Evolutionary conservation across 2,888 invertebrate genomes (phyloP).

Genomic region (Synergus umbraculus): DNA sequence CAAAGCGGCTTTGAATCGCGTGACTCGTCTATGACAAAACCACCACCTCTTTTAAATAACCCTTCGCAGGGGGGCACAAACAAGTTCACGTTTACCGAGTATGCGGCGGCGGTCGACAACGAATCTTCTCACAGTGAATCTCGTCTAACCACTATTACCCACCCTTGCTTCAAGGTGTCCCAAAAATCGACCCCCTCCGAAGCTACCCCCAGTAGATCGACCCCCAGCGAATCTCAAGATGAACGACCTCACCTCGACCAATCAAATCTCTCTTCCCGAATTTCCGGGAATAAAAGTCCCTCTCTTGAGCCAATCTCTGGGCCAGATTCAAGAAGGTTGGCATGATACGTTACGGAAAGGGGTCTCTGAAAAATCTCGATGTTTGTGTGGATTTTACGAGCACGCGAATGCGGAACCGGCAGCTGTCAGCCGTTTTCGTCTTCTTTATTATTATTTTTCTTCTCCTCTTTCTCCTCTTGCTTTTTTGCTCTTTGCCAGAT

Average conservation of each 20-base stretch:
- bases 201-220: slow-evolving; percentile 52
- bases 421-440: slow-evolving; percentile 58
- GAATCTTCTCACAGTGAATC: slow-evolving; percentile 76
- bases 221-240: slow-evolving; percentile 60
- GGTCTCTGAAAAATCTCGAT: slow-evolving; percentile 43
- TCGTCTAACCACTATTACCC: slow-evolving; percentile 53
- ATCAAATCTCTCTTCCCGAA: slow-evolving; percentile 51
- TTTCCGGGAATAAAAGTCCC: slow-evolving; percentile 64
- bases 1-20: slow-evolving; percentile 16
- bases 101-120: slow-evolving; percentile 63
- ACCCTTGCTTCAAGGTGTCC: slow-evolving; percentile 49
- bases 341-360: slow-evolving; percentile 31
- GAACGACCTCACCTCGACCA: slow-evolving; percentile 52
- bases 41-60: slow-evolving; percentile 19
- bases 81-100: slow-evolving; percentile 53
- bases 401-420: slow-evolving; percentile 56
- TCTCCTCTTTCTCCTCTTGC: slow-evolving; percentile 50
- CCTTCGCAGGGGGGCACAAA: slow-evolving; percentile 56
- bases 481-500: slow-evolving; percentile 46
- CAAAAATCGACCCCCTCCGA: slow-evolving; percentile 52
- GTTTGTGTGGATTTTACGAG: slow-evolving; percentile 39
- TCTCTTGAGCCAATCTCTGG: slow-evolving; percentile 55
- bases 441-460: slow-evolving; percentile 56
- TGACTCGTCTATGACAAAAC: slow-evolving; percentile 26
- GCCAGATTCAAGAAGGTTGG: not conserved